These are phyloP conservation scores for Drosophila busckii DNA, from an alignment of 1,140 invertebrate species.

Conservation along the genomic window DNA sequence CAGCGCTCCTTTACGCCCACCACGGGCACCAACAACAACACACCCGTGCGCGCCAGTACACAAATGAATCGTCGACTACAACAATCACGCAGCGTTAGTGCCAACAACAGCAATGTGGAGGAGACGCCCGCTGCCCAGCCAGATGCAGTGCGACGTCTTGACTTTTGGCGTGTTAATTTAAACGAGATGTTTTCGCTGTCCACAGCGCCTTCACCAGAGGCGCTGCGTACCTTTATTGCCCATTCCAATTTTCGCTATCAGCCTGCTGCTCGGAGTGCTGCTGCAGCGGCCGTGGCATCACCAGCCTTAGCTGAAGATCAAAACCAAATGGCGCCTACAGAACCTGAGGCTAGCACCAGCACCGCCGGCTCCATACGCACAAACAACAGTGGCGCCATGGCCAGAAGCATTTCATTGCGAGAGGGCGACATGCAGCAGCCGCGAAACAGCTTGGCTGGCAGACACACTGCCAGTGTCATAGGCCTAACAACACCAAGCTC, in stretches of 20 bases:
- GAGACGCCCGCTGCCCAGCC: constrained; percentile 24
- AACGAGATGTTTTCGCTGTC: constrained; percentile 60
- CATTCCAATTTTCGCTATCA: constrained; percentile 66
- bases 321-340: not conserved
- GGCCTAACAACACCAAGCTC: constrained; percentile 36
- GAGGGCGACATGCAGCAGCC: constrained; percentile 52
- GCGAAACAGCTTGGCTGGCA: constrained; percentile 12
- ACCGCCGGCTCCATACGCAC: not conserved
- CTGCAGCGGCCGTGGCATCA: constrained; percentile 27
- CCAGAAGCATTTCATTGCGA: constrained; percentile 54
- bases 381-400: constrained; percentile 30
- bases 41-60: constrained; percentile 27
- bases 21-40: constrained; percentile 20
- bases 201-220: constrained; percentile 56
- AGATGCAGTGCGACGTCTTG: constrained; percentile 40
- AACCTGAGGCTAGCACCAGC: constrained; percentile 9
- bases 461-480: constrained; percentile 54
- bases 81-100: constrained; percentile 54
- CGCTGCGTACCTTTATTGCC: constrained; percentile 52
- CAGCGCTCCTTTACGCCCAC: constrained; percentile 55
- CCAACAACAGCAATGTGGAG: constrained; percentile 26
- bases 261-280: not conserved
- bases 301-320: constrained; percentile 43
- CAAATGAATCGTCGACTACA: constrained; percentile 55
- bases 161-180: constrained; percentile 56